Conservation (phyloP, 2,888 invertebrate species). For the Caenorhabditis panamensis region DNA sequence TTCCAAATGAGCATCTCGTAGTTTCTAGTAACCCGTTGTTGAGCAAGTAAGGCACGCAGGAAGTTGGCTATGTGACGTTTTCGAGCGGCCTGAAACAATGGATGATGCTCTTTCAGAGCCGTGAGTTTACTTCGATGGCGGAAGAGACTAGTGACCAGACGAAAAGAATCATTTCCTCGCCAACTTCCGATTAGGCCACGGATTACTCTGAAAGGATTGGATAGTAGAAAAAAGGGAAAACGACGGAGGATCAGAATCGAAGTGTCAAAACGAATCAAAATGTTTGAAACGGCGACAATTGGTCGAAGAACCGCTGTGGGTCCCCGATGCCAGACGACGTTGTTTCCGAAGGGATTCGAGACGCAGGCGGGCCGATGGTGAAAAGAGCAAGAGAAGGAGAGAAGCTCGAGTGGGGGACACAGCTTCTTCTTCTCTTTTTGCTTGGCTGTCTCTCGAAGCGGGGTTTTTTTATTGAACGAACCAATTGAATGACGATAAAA, state of each 20-base stretch:
- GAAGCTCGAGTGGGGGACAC: constrained; percentile 21
- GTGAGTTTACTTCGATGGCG: constrained; percentile 58
- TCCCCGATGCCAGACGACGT: constrained; percentile 39
- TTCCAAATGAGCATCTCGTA: constrained; percentile 64
- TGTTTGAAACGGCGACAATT: constrained; percentile 46
- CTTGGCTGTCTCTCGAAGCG: constrained; percentile 8
- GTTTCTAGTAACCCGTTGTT: constrained; percentile 57
- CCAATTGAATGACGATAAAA: constrained; percentile 39
- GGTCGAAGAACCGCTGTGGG: constrained; percentile 30
- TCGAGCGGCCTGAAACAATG: constrained; percentile 53
- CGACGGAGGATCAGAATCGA: constrained; percentile 24
- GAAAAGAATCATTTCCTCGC: constrained; percentile 73
- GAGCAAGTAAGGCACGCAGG: constrained; percentile 57
- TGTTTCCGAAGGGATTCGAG: constrained; percentile 23
- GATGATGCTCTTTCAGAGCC: not conserved
- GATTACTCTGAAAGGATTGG: not conserved
- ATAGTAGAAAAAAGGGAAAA: too few species aligned
- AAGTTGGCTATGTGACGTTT: constrained; percentile 65
- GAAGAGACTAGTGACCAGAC: constrained; percentile 78
- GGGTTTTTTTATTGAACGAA: constrained; percentile 39
- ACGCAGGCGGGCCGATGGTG: constrained; percentile 13
- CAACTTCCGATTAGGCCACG: not conserved
- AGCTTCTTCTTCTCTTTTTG: constrained; percentile 35
- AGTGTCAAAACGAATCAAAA: constrained; percentile 40
- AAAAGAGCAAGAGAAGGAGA: constrained; percentile 25